Evolutionary conservation across 2,797 vertebrate genomes (phyloP).

Genomic region (Hyperoplus lanceolatus): DNA sequence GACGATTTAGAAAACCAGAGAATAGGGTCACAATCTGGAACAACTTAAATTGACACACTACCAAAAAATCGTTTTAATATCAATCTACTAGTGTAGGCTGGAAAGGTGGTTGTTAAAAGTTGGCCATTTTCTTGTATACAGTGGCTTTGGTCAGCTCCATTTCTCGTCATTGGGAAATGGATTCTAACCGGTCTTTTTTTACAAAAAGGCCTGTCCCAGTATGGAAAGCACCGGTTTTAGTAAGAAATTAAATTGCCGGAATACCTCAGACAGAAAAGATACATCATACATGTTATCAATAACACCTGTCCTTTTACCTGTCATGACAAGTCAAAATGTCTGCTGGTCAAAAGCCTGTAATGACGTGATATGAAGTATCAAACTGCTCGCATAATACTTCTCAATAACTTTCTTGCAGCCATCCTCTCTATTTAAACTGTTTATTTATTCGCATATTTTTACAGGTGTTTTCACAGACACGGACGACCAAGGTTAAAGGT

Average conservation of each 20-base stretch:
- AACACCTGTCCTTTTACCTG: neutral
- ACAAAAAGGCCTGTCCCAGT: conserved; percentile 16
- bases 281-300: neutral
- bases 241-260: neutral
- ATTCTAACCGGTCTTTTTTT: neutral
- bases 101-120: conserved; percentile 23
- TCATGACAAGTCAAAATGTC: neutral
- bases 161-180: neutral
- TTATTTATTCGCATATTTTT: neutral
- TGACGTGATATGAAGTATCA: neutral
- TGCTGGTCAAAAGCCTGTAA: neutral
- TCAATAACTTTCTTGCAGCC: neutral
- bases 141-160: conserved; percentile 10
- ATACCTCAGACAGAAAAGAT: neutral
- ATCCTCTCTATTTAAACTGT: neutral
- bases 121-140: conserved; percentile 6
- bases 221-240: neutral
- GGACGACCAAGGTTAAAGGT: no score
- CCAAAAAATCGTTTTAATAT: conserved; percentile 17
- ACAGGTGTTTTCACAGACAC: neutral
- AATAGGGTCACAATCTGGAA: conserved; percentile 15
- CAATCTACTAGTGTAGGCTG: conserved; percentile 17
- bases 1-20: conserved; percentile 58
- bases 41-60: conserved; percentile 45
- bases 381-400: neutral